Base-by-base conservation (phyloP, 2,797 vertebrate species). In the Enoplosus armatus region DNA sequence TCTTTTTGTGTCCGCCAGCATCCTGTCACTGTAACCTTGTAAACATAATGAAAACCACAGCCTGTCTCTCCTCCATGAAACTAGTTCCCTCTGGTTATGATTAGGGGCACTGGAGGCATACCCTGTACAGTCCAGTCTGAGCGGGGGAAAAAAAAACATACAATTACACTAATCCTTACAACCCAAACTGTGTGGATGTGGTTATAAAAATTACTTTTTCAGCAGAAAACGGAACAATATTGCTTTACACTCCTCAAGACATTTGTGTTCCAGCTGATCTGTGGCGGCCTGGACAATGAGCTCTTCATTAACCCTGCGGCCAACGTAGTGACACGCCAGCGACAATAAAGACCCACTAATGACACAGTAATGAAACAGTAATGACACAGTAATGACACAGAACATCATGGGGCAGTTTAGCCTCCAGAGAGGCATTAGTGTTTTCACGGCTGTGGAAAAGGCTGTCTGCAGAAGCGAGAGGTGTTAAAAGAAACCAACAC, bases 351-450 rank as follows among this genome's bases (percentile, higher is more conserved):
- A 75, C 12, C 60, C 69, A 31, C 85, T 87, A 89, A 93, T 87
- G 85, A 87, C 73, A 75, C 71, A 45, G 61, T 87, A 85, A 89
- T 89, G 75, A 89, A 77, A 80, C 39, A 35, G 71, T 83, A 85
- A 89, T 37, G 89, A 88, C 80, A n/a, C n/a, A n/a, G n/a, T n/a
- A n/a, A n/a, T 85, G 89, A 88, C 80, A 87, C 70, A 65, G 80
- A 71, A 71, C 61, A 83, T 82, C 64, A 79, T 16, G n/a, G 45
- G 71, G 66, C 60, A 79, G 59, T 64, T 77, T 45, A 56, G 75
- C 62, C 80, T 82, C 76, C 63, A 33, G 82, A 81, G 70, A 66
- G n/a, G 20, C 72, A 64, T 83, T 68, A 54, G 33, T 45, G 29
- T 43, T 48, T 56, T 56, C n/a, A 16, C 64, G 33, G 58, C 58